phyloP scores from a whole-genome alignment of 2,888 invertebrate genomes.

The Helleia helle region DNA sequence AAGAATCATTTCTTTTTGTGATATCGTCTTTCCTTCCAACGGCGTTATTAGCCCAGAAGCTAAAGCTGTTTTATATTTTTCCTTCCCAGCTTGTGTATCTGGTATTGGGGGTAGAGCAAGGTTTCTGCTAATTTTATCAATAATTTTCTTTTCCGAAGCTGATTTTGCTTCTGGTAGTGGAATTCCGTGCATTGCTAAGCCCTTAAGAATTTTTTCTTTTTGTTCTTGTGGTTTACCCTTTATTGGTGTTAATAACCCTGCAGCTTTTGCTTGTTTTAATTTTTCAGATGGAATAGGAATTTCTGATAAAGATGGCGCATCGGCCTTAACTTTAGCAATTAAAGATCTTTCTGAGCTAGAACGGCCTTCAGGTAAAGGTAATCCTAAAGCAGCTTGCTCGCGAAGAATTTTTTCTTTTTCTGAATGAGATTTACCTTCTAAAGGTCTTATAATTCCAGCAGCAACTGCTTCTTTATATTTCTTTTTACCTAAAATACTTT shows the following conservation, averaged over 20 bases:
- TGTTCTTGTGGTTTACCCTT: conserved; percentile 23
- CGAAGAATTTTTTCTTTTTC: conserved; percentile 21
- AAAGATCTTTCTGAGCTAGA: conserved; percentile 19
- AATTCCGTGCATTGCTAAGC: conserved; percentile 19
- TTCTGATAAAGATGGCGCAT: conserved; percentile 20
- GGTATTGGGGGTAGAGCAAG: conserved; percentile 26
- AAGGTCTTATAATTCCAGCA: conserved; percentile 16
- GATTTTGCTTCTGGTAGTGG: conserved; percentile 24
- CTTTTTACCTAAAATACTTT: conserved; percentile 14
- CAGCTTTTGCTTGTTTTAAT: conserved; percentile 24
- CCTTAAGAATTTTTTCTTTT: conserved; percentile 27
- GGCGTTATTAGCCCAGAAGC: conserved; percentile 29
- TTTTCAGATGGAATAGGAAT: conserved; percentile 22
- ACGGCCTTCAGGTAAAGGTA: conserved; percentile 18
- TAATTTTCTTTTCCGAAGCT: conserved; percentile 22
- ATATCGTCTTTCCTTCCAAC: conserved; percentile 29
- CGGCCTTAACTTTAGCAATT: conserved; percentile 21
- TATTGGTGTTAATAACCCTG: conserved; percentile 25
- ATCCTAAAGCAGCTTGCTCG: conserved; percentile 14
- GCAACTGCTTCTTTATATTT: conserved; percentile 17
- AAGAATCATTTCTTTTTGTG: conserved; percentile 23
- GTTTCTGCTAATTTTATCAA: conserved; percentile 20
- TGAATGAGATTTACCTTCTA: conserved; percentile 18
- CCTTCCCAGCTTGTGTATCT: conserved; percentile 23
- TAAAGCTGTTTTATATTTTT: conserved; percentile 26